A percentile compares a stretch with the other conserved stretches of the same genome.
phyloP scores from a whole-genome alignment of 1,140 invertebrate species.

The Delia radicum region DNA sequence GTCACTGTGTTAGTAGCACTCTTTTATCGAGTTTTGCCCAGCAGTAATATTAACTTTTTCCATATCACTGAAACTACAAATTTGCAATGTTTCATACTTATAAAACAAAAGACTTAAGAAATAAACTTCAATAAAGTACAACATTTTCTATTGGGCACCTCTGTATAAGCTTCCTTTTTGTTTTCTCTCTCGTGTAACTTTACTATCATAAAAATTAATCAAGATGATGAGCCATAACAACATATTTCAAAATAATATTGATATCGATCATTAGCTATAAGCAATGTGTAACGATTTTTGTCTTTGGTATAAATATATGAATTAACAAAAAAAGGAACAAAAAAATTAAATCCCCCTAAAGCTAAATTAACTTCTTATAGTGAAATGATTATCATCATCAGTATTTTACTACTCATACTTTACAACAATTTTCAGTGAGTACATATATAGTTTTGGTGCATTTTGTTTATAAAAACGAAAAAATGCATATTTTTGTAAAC shows the following conservation, averaged over 20 bases:
- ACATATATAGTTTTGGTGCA: background rate
- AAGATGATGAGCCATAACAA: constrained; percentile 1
- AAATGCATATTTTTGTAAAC: constrained; percentile 4
- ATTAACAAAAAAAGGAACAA: background rate
- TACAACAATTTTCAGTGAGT: background rate
- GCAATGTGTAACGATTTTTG: constrained; percentile 20
- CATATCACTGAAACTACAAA: no score
- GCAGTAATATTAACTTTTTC: no score
- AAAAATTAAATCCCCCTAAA: constrained; percentile 8
- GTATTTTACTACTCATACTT: constrained; percentile 3
- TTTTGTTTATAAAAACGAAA: background rate
- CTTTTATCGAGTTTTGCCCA: no score
- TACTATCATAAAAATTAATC: background rate
- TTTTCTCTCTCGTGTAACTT: background rate
- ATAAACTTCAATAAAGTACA: no score
- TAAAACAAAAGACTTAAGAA: no score
- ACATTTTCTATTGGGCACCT: background rate
- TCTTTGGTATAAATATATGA: background rate
- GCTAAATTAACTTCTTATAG: constrained; percentile 18
- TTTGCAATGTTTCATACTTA: no score
- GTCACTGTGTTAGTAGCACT: no score
- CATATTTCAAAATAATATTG: constrained; percentile 23
- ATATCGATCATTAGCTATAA: constrained; percentile 22
- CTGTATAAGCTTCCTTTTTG: background rate
- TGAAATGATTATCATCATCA: constrained; percentile 19